Percentiles rank a stretch among this genome's conserved stretches.
These are phyloP conservation scores for Drosophila sechellia DNA, from an alignment of 1,140 invertebrate species.

Conservation along the genomic window DNA sequence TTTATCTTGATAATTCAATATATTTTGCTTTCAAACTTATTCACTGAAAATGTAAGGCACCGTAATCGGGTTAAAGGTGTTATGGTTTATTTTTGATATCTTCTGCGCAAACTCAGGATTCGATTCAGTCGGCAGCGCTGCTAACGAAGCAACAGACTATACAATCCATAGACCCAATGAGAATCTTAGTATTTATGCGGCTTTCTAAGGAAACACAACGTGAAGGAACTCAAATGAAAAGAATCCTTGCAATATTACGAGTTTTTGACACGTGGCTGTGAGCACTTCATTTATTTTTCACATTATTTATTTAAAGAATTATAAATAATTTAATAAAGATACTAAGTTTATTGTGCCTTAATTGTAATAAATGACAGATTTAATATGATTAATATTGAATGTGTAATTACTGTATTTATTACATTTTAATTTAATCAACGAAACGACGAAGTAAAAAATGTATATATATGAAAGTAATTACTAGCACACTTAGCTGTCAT, in stretches of 20 bases:
- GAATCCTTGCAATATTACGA: not conserved
- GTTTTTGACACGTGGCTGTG: not conserved
- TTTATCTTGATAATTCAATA: too few relatives aligned
- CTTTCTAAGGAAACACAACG: not conserved
- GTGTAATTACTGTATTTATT: not conserved
- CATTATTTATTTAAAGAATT: too few relatives aligned
- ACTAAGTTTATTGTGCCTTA: too few relatives aligned
- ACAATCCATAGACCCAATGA: not conserved
- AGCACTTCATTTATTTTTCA: not conserved
- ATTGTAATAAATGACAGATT: not conserved
- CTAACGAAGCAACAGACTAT: conserved; percentile 8
- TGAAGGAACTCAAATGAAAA: not conserved
- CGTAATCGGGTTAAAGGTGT: conserved; percentile 30
- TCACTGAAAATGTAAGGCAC: not conserved
- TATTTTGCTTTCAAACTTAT: not conserved
- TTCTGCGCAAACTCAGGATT: conserved; percentile 34
- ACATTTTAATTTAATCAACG: not conserved
- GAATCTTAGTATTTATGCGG: conserved; percentile 7
- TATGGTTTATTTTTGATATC: conserved; percentile 14
- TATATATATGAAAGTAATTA: not conserved
- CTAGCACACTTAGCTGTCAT: conserved; percentile 2
- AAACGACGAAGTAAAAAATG: not conserved
- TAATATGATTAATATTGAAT: not conserved
- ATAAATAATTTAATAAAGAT: too few relatives aligned
- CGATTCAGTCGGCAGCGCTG: conserved; percentile 19